Evolutionary conservation across 1,140 invertebrate genomes (phyloP), one percentile per base, ranked within the genome.

Genomic region (Sesamia nonagrioides): DNA sequence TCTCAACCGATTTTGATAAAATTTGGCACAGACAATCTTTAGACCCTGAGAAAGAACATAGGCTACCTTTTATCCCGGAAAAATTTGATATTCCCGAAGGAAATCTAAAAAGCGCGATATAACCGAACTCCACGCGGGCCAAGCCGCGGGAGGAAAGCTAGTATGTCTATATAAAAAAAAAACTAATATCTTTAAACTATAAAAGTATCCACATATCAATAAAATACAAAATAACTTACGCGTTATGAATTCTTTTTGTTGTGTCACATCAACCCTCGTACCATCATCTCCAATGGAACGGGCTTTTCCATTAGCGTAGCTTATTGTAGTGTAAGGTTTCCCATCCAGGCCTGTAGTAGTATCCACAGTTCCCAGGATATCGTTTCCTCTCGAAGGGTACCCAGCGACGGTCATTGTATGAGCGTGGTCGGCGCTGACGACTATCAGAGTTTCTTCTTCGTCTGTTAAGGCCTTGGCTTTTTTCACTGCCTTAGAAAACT

Each of bases 381-480:
- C 95, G 84, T 96, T 97, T 42, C 97, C 97, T 82, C 97, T 93
- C 4, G 95, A 95, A 0, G 97, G 96, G 85, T 98, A 97, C 1
- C 97, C 97, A 52, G 96, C 96, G 33, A 97, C 95, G 1, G 96
- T 96, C 95, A 97, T 96, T 0, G 96, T 96, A 79, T 97, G 97
- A 0, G 96, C 96, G 84, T 97, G 97, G 89, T 97, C 97, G 11
- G 97, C 95, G 0, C 96, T 97, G 2, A 97, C 97, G 0, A 97
- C 95, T 40, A 97, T 96, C 1, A 97, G 91, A 0, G 97, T 97
- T 35, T 97, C 96, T 0, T 96, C 87, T 17, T 94, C 91, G 56
- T 95, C 95, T 1, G 96, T 97, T 69, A 97, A 80, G 1, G 95
- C 88, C 13, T 94, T 88, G 0, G 96, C 97, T 75, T 90, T 95